These are phyloP conservation scores for Lycaon pictus DNA, from an alignment of 2,113 vertebrate species.

Conservation along the genomic window DNA sequence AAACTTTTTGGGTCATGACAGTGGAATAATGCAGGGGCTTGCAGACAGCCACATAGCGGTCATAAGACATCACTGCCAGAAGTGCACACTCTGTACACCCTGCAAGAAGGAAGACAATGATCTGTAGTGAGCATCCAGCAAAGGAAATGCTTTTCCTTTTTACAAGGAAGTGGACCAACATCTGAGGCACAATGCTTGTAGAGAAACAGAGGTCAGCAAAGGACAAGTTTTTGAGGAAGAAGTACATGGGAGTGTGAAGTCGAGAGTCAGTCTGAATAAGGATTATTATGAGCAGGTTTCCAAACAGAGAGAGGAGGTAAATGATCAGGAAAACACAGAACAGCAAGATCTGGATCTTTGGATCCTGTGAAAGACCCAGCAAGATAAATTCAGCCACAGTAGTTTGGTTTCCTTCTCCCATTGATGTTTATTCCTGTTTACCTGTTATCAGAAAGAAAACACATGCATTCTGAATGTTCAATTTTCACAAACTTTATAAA, in stretches of 20 bases:
- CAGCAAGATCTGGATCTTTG: slow-evolving; percentile 60
- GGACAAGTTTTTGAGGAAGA: slow-evolving; percentile 77
- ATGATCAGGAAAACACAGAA: slow-evolving; percentile 72
- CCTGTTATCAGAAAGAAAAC: slow-evolving; percentile 49
- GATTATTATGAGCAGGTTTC: slow-evolving; percentile 74
- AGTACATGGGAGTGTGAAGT: slow-evolving; percentile 78
- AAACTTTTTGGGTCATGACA: slow-evolving; percentile 66
- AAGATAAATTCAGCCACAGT: slow-evolving; percentile 71
- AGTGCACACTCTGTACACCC: slow-evolving; percentile 63
- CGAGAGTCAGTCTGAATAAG: slow-evolving; percentile 61
- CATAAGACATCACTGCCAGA: slow-evolving; percentile 68
- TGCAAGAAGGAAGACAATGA: slow-evolving; percentile 64
- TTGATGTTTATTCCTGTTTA: slow-evolving; percentile 36
- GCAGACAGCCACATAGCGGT: slow-evolving; percentile 65
- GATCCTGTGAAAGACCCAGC: slow-evolving; percentile 70
- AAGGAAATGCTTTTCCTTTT: slow-evolving; percentile 72
- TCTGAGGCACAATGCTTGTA: slow-evolving; percentile 72
- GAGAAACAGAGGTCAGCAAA: slow-evolving; percentile 80
- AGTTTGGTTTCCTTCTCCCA: slow-evolving; percentile 66
- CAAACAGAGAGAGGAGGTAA: slow-evolving; percentile 76
- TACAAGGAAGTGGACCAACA: slow-evolving; percentile 72
- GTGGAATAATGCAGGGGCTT: slow-evolving; percentile 70
- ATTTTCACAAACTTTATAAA: neutral
- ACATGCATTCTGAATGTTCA: neutral
- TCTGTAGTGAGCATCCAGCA: slow-evolving; percentile 62